Conservation (phyloP, 2,888 invertebrate genomes). For the Heliothis peltigera region DNA sequence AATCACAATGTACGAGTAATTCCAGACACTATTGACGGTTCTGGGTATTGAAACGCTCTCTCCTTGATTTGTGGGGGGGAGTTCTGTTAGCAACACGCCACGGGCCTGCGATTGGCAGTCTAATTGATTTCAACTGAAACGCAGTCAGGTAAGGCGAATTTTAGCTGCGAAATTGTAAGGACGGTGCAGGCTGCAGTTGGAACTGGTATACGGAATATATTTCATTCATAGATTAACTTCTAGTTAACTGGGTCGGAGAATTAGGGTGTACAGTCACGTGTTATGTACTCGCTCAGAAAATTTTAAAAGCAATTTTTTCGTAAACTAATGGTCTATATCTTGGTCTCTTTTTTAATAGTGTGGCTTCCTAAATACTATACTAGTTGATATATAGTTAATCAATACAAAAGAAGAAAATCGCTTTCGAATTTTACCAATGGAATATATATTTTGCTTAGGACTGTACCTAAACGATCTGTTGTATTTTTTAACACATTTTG, state of each 20-base stretch:
- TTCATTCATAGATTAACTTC: conserved; percentile 39
- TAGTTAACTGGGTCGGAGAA: background rate
- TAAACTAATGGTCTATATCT: too few species aligned
- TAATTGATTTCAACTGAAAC: conserved; percentile 76
- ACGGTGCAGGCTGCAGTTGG: conserved; percentile 13
- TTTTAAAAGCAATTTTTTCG: too few species aligned
- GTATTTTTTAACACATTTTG: too few species aligned
- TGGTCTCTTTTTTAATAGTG: too few species aligned
- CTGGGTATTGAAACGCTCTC: conserved; percentile 44
- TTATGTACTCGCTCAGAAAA: too few species aligned
- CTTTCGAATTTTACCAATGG: too few species aligned
- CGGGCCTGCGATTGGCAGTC: conserved; percentile 72
- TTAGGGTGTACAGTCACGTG: background rate
- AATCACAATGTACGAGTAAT: conserved; percentile 36
- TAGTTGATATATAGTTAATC: too few species aligned
- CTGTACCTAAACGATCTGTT: too few species aligned
- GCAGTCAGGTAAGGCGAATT: conserved; percentile 67
- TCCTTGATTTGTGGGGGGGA: conserved; percentile 55
- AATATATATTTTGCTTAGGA: too few species aligned
- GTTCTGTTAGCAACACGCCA: conserved; percentile 36
- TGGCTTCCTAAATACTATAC: too few species aligned
- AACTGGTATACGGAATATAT: conserved; percentile 33
- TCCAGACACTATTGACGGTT: conserved; percentile 42
- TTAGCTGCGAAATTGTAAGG: conserved; percentile 55
- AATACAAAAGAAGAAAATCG: too few species aligned